phyloP scores from a whole-genome alignment of 2,888 invertebrate genomes.

The Apamea anceps region DNA sequence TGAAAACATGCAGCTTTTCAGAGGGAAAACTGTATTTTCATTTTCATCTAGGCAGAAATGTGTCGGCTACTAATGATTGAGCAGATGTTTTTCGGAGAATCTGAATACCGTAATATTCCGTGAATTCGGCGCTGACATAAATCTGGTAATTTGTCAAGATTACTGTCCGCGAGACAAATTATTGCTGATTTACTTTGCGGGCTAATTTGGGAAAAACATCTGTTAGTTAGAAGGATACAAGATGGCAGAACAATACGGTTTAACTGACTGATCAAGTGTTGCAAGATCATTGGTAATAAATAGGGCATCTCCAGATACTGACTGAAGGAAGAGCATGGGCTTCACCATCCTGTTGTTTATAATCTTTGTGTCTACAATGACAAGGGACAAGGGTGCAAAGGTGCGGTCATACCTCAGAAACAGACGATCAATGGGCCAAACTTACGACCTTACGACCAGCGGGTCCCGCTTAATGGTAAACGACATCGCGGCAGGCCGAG shows the following conservation, averaged over 20 bases:
- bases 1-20: not conserved
- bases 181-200: constrained; percentile 39
- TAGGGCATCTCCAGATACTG: not conserved
- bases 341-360: not conserved
- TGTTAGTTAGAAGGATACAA: not conserved
- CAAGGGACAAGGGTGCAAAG: not conserved
- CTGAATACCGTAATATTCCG: constrained; percentile 24
- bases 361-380: not conserved
- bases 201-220: constrained; percentile 46
- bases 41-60: not conserved
- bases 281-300: not conserved
- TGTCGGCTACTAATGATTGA: not conserved
- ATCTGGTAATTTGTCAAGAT: constrained; percentile 62
- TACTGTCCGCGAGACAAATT: constrained; percentile 58
- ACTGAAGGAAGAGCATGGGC: not conserved
- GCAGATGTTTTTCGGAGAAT: constrained; percentile 37
- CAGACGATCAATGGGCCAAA: not conserved
- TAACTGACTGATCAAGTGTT: constrained; percentile 6
- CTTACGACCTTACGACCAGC: not conserved
- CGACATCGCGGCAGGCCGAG: not conserved
- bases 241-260: not conserved
- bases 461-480: not conserved
- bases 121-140: constrained; percentile 44
- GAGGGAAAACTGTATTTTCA: not conserved
- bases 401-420: not conserved